These are phyloP conservation scores for Caenorhabditis sp. DNA, from an alignment of 2,888 invertebrate genomes.

Conservation along the genomic window DNA sequence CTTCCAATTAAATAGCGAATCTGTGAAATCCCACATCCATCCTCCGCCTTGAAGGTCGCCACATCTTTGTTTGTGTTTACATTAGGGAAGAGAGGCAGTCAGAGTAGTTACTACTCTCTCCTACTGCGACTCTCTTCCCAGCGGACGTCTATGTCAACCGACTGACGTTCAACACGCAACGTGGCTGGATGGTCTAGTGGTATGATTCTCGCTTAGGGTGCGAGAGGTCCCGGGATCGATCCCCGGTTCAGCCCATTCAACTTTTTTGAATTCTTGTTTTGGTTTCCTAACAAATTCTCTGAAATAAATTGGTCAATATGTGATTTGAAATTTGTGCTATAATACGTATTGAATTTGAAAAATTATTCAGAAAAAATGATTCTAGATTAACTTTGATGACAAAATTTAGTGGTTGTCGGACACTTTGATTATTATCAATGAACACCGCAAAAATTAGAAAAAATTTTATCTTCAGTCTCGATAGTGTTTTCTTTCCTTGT, in stretches of 20 bases:
- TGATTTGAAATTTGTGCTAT: too few species aligned
- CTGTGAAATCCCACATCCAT: not conserved
- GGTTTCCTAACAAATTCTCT: not conserved
- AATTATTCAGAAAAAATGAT: too few species aligned
- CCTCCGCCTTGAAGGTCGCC: slow-evolving; percentile 8
- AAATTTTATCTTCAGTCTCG: too few species aligned
- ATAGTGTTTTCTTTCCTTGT: too few species aligned
- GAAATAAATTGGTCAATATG: too few species aligned
- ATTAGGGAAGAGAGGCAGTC: not conserved
- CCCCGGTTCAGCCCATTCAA: slow-evolving; percentile 78
- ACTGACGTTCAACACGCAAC: not conserved
- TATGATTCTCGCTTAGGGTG: slow-evolving; percentile 84
- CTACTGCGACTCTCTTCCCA: not conserved
- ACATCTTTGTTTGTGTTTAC: slow-evolving; percentile 5
- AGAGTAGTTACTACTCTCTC: slow-evolving; percentile 21
- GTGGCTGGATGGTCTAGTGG: slow-evolving; percentile 83
- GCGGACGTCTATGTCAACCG: slow-evolving; percentile 8
- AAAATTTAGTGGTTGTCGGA: too few species aligned
- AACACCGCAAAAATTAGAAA: too few species aligned
- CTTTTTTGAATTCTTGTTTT: slow-evolving; percentile 36
- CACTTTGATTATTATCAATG: too few species aligned
- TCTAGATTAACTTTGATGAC: too few species aligned
- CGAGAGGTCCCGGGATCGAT: slow-evolving; percentile 84
- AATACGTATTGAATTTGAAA: too few species aligned
- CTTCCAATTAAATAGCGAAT: not conserved